These are phyloP conservation scores for Dinoponera quadriceps DNA, from an alignment of 1,140 invertebrate species.

Conservation along the genomic window DNA sequence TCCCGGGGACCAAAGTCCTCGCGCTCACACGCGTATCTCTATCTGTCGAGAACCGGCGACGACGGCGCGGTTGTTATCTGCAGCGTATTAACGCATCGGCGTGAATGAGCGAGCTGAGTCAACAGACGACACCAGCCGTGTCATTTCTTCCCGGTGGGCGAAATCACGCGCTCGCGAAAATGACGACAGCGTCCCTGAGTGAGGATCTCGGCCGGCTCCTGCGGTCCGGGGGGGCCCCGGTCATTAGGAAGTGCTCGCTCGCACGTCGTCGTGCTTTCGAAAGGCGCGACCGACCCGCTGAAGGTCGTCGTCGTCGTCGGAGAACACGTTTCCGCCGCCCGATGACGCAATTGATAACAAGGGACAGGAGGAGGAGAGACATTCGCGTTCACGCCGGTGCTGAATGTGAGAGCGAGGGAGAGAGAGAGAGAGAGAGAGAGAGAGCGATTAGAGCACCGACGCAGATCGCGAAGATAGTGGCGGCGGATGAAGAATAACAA, in stretches of 20 bases:
- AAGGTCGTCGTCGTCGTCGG: slow-evolving; percentile 5
- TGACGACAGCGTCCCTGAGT: slow-evolving; percentile 30
- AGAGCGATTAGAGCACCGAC: slow-evolving; percentile 6
- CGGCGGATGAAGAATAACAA: slow-evolving; percentile 21
- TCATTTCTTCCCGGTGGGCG: slow-evolving; percentile 47
- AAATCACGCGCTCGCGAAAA: slow-evolving; percentile 34
- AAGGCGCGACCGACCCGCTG: neutral
- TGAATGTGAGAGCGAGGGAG: neutral
- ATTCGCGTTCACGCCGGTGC: neutral
- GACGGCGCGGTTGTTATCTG: slow-evolving; percentile 51
- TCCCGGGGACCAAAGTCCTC: slow-evolving; percentile 60
- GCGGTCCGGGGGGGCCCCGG: slow-evolving; percentile 36
- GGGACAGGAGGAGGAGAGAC: neutral
- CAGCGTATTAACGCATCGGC: slow-evolving; percentile 58
- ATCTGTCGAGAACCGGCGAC: slow-evolving; percentile 31
- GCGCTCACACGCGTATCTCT: neutral
- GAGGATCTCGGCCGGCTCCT: neutral
- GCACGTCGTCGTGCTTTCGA: slow-evolving; percentile 25
- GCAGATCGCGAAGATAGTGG: neutral
- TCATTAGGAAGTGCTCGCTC: slow-evolving; percentile 36
- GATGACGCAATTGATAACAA: slow-evolving; percentile 28
- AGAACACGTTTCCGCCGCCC: neutral
- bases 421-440: neutral
- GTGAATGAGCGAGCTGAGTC: slow-evolving; percentile 64
- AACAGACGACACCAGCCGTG: slow-evolving; percentile 34